Conservation (phyloP, 1,140 invertebrate genomes). For the Ips nitidus region DNA sequence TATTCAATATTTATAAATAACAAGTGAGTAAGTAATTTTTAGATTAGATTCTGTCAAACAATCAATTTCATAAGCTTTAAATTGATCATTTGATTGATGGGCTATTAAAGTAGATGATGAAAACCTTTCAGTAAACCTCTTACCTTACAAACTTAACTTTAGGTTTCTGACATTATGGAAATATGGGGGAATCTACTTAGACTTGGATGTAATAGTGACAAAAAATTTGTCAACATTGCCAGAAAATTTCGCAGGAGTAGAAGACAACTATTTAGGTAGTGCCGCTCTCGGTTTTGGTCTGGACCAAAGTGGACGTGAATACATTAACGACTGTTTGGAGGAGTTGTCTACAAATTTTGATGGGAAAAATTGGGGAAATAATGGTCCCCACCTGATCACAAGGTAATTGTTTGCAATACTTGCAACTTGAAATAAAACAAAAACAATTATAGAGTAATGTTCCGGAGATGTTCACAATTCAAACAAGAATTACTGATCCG, state of each 20-base stretch:
- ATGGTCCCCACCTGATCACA: constrained; percentile 72
- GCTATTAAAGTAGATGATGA: neutral
- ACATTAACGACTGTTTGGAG: constrained; percentile 60
- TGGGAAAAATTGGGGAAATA: constrained; percentile 66
- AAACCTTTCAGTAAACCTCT: neutral
- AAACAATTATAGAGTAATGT: constrained; percentile 16
- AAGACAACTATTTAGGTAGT: constrained; percentile 61
- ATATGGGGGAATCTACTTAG: constrained; percentile 75
- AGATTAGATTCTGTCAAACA: neutral
- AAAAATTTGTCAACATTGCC: constrained; percentile 60
- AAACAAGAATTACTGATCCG: constrained; percentile 59
- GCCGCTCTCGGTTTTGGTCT: constrained; percentile 63
- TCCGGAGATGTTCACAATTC: constrained; percentile 10
- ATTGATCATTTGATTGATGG: neutral
- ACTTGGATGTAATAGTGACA: constrained; percentile 71
- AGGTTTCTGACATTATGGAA: constrained; percentile 72
- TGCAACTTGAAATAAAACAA: neutral
- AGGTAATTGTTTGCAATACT: constrained; percentile 36
- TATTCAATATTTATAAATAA: neutral
- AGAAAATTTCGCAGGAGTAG: constrained; percentile 65
- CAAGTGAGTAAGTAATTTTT: neutral
- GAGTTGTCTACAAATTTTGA: constrained; percentile 62
- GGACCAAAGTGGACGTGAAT: constrained; percentile 56
- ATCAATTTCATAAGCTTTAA: neutral
- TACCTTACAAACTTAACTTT: constrained; percentile 8